Evolutionary conservation across 2,888 invertebrate genomes (phyloP).

Genomic region (Nomada hirtipes): DNA sequence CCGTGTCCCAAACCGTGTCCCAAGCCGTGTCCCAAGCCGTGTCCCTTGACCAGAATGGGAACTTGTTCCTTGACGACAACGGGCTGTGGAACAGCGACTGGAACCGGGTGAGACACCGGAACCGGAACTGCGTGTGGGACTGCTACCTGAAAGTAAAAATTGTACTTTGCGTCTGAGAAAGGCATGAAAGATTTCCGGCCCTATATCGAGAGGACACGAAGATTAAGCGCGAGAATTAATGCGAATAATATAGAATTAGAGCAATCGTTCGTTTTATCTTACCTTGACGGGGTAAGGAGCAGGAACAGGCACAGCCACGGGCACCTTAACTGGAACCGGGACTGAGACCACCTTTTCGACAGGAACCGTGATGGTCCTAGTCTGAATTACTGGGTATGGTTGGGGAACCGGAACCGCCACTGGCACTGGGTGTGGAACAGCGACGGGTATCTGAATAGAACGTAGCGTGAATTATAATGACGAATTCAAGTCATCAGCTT

Average conservation of each 20-base stretch:
- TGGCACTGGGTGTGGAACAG: slow-evolving; percentile 85
- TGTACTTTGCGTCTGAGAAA: not conserved
- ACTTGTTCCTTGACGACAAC: slow-evolving; percentile 85
- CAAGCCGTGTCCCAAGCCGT: slow-evolving; percentile 48
- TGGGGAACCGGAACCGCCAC: slow-evolving; percentile 85
- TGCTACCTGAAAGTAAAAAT: slow-evolving; percentile 76
- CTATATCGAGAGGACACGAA: not conserved
- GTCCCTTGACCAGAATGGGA: slow-evolving; percentile 80
- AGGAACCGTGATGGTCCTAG: slow-evolving; percentile 83
- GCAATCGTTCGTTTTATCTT: slow-evolving; percentile 17
- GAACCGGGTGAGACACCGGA: slow-evolving; percentile 87
- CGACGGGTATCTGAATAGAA: slow-evolving; percentile 82
- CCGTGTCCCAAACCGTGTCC: slow-evolving; percentile 53
- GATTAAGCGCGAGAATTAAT: not conserved
- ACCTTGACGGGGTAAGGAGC: slow-evolving; percentile 86
- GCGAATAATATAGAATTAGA: not conserved
- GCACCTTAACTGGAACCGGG: slow-evolving; percentile 85
- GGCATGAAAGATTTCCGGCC: too few species aligned
- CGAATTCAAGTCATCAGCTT: not conserved
- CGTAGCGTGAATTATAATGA: not conserved
- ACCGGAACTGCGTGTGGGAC: slow-evolving; percentile 86
- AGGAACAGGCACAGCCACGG: slow-evolving; percentile 84
- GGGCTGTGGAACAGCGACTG: slow-evolving; percentile 84
- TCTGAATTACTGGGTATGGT: slow-evolving; percentile 84
- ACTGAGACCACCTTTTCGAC: slow-evolving; percentile 85